Evolutionary conservation across 2,797 vertebrate genomes (phyloP), one percentile per base, ranked within the genome.

Genomic region (Tragelaphus oryx): DNA sequence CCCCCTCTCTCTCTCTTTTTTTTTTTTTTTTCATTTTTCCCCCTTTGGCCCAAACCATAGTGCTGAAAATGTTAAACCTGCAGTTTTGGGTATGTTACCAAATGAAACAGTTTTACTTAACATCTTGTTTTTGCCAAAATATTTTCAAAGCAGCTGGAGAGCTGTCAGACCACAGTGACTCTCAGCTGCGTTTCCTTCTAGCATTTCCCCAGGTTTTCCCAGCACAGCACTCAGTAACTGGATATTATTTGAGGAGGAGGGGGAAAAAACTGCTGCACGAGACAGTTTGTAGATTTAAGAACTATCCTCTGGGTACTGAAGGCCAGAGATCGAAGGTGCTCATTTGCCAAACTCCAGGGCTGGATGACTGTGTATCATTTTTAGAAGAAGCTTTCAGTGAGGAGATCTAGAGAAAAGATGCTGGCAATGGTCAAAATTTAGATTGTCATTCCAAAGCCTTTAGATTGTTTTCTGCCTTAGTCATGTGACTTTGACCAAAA

Each of bases 101-200:
- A 99, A 99, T 98, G 98, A 99, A 99, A 99, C 98, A 98, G 97
- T 98, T 99, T 98, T 98, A 98, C 98, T 99, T 98, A 98, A 98
- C 98, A 98, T 98, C 97, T 97, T 98, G 98, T 98, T 98, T 98
- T 98, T 98, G 98, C 98, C 98, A 99, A 98, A 98, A 98, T 98
- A 98, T 98, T 99, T 99, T 98, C 98, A 98, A 98, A 98, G 98
- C 98, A 98, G 98, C 98, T 99, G 99, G 99, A 98, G 83, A 95
- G 62, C 87, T 98, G 97, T 99, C 99, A 99, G 99, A 98, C 98
- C 99, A 98, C 98, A 98, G 98, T 96, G 98, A 97, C 98, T 98
- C 98, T 98, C 98, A 98, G 98, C 98, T 98, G 98, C 94, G 96
- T 98, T 99, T 99, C 98, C 98, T 98, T 98, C 99, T 98, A 98